Percentiles rank a stretch among this genome's conserved stretches.
phyloP scores from a whole-genome alignment of 2,888 invertebrate genomes.

The Phrixothrix hirtus region DNA sequence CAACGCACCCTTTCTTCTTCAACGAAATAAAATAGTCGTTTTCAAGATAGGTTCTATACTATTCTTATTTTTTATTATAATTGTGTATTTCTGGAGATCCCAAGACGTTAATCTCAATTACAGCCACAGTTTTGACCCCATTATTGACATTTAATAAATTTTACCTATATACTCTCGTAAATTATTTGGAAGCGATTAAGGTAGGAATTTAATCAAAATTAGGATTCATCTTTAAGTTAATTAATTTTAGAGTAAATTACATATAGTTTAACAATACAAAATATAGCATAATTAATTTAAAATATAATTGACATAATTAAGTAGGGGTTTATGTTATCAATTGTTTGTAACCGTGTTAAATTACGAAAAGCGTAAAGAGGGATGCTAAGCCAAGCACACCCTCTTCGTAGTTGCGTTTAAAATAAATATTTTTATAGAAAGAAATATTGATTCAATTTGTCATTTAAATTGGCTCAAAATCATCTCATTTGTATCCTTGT shows the following conservation, averaged over 20 bases:
- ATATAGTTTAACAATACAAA: background rate
- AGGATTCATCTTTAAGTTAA: background rate
- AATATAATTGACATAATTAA: conserved; percentile 1
- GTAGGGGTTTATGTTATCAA: conserved; percentile 44
- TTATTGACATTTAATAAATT: too few species aligned
- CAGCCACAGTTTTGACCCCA: too few species aligned
- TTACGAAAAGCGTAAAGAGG: conserved; percentile 35
- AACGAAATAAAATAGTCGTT: too few species aligned
- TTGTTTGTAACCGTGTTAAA: conserved; percentile 47
- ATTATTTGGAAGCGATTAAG: too few species aligned
- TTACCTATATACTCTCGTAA: too few species aligned
- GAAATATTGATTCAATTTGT: conserved; percentile 58
- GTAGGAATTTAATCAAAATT: background rate
- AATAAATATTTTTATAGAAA: conserved; percentile 58
- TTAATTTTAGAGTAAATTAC: background rate
- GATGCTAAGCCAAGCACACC: conserved; percentile 13
- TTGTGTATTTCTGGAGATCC: too few species aligned
- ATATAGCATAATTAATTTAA: background rate
- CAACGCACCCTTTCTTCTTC: too few species aligned
- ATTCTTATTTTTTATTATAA: too few species aligned
- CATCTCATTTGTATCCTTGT: conserved; percentile 56
- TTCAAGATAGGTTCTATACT: too few species aligned
- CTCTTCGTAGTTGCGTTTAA: conserved; percentile 41
- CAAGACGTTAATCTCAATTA: too few species aligned
- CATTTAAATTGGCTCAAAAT: conserved; percentile 58